Evolutionary conservation across 2,888 invertebrate species (phyloP), one percentile per base, ranked within the genome.

Genomic region (Andrena fulva): DNA sequence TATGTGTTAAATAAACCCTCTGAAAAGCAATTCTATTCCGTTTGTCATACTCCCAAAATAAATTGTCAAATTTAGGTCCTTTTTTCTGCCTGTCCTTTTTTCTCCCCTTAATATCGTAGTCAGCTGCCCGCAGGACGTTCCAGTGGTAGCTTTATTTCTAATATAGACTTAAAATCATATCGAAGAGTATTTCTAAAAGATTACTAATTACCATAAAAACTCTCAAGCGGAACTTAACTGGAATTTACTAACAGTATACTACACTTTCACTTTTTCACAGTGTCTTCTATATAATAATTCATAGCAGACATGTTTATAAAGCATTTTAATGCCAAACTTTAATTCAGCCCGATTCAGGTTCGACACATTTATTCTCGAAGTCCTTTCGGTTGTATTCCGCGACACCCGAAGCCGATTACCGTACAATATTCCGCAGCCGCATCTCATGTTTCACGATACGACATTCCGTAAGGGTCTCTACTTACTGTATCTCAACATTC

Each of bases 361-460:
- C 20, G 42, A n/a, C 12, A 35, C 24, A 20, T 63, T 33, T 33
- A 60, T 20, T n/a, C 10, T 10, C 20, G 8, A 10, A 10, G 20
- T 10, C 24, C 42, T 27, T 42, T 20, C 7, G 42, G n/a, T 70
- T 59, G 29, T 27, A 20, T 35, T 20, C 29, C 24, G 68, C 33
- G 31, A 16, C 4, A 31, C n/a, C 33, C 24, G 24, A 6, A 48
- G 27, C n/a, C 29, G 24, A n/a, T n/a, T 24, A 10, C 24, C 29
- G 1, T 48, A 71, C 60, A 48, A 71, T 48, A 71, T 50, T 60
- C 48, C 48, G 8, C 42, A 33, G 24, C 60, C 31, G 60, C 48
- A 70, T 71, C 60, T 68, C 56, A 42, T 85, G 83, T 86, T 85
- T 81, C 62, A 79, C 78, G 77, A 86, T 80, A 62, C 59, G 71